Evolutionary conservation across 2,888 invertebrate species (phyloP).

Genomic region (Melanargia galathea): DNA sequence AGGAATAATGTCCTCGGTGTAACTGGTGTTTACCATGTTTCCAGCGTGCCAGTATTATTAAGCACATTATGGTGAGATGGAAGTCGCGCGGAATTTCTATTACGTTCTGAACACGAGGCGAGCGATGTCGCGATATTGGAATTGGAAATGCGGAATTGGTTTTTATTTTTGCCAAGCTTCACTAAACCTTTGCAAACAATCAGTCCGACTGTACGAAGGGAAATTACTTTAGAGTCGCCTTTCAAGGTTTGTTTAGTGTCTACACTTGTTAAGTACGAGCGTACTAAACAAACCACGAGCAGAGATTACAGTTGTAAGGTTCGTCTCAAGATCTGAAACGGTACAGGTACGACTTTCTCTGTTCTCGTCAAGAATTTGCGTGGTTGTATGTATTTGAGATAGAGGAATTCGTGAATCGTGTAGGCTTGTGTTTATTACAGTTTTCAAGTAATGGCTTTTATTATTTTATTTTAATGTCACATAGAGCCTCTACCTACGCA

Average conservation of each 20-base stretch:
- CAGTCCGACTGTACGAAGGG: no score
- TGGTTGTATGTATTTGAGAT: conserved; percentile 60
- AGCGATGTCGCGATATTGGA: conserved; percentile 42
- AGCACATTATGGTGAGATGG: neutral
- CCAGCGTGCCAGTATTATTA: neutral
- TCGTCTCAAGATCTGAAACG: no score
- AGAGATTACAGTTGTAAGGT: no score
- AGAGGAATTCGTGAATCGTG: conserved; percentile 68
- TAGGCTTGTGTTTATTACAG: conserved; percentile 56
- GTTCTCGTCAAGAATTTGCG: conserved; percentile 77
- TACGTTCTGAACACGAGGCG: neutral
- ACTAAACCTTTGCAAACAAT: no score
- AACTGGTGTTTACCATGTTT: neutral
- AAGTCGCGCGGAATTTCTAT: neutral
- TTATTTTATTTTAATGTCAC: no score
- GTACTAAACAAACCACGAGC: no score
- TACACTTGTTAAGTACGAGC: no score
- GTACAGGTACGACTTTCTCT: conserved; percentile 79
- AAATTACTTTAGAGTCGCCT: no score
- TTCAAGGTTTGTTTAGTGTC: no score
- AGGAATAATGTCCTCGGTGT: neutral
- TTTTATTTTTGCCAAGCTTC: no score
- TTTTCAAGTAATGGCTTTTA: conserved; percentile 49
- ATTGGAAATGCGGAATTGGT: no score
- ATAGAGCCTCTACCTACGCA: no score